A percentile compares a stretch with the other conserved stretches of the same genome.
These are phyloP conservation scores for Halictus ligatus DNA, from an alignment of 2,888 invertebrate genomes.

Conservation along the genomic window DNA sequence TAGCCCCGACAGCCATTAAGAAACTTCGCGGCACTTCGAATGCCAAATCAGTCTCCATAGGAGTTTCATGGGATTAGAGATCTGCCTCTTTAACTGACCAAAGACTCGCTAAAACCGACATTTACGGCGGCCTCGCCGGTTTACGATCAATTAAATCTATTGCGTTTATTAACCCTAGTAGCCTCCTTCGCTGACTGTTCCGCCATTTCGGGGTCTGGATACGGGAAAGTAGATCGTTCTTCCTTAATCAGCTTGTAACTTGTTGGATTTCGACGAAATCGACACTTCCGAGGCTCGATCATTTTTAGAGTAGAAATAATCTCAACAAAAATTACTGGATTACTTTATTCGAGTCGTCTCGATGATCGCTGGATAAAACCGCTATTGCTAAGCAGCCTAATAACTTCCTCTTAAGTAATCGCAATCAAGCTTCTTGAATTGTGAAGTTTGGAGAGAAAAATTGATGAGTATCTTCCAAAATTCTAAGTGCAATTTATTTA, in stretches of 20 bases:
- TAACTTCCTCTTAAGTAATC: background rate
- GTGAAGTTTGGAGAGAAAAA: too few relatives aligned
- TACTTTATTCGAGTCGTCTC: background rate
- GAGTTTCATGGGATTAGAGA: conserved; percentile 6
- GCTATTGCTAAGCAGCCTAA: background rate
- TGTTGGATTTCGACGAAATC: background rate
- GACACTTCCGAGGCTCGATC: background rate
- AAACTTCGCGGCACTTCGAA: conserved; percentile 6
- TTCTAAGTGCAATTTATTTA: too few relatives aligned
- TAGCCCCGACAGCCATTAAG: background rate
- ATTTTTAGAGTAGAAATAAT: background rate
- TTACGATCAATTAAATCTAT: conserved; percentile 9
- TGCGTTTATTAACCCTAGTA: background rate
- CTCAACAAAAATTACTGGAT: background rate
- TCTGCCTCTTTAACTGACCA: conserved; percentile 7
- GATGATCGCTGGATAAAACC: background rate
- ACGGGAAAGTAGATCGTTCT: background rate
- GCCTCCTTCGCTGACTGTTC: background rate
- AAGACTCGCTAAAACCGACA: conserved; percentile 7
- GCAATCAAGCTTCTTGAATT: too few relatives aligned
- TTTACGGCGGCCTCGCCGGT: background rate
- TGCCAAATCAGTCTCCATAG: conserved; percentile 3
- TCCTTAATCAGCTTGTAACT: background rate
- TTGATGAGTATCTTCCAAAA: too few relatives aligned
- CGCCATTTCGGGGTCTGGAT: background rate